Base-by-base conservation (phyloP, 1,140 invertebrate genomes). In the Sipha flava region DNA sequence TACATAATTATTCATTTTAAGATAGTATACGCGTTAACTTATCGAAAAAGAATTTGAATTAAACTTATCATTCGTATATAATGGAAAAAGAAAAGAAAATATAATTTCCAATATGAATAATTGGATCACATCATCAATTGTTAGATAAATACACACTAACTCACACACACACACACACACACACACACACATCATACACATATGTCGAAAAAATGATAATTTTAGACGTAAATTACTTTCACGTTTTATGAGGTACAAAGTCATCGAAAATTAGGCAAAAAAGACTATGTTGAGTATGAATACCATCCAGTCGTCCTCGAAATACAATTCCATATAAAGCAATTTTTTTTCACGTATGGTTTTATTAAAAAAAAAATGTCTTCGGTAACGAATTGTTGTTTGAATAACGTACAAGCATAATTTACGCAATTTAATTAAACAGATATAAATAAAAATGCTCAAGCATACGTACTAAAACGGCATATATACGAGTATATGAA, bases 151-250 rank as follows among this genome's bases (percentile, higher is more conserved):
- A n/a, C n/a, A n/a, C n/a, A n/a, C n/a, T n/a, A n/a, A n/a, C n/a
- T n/a, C n/a, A n/a, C n/a, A n/a, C n/a, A n/a, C n/a, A n/a, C n/a
- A n/a, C n/a, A n/a, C n/a, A n/a, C n/a, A n/a, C n/a, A n/a, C n/a
- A n/a, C n/a, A n/a, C n/a, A n/a, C n/a, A n/a, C n/a, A n/a, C n/a
- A n/a, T n/a, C n/a, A n/a, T n/a, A n/a, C n/a, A n/a, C n/a, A n/a
- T n/a, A n/a, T n/a, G n/a, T n/a, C n/a, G n/a, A n/a, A n/a, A n/a
- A n/a, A n/a, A n/a, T n/a, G n/a, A n/a, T n/a, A n/a, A n/a, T n/a
- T n/a, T n/a, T n/a, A n/a, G n/a, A n/a, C n/a, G n/a, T 40, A 34
- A 66, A 66, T 66, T 31, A 66, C 62, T 66, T 66, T 66, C 62
- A 66, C 31, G 31, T 66, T 66, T 40, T 40, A 66, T 37, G 34